These are phyloP conservation scores for Tetanocera ferruginea DNA, from an alignment of 2,888 invertebrate species.

Conservation along the genomic window DNA sequence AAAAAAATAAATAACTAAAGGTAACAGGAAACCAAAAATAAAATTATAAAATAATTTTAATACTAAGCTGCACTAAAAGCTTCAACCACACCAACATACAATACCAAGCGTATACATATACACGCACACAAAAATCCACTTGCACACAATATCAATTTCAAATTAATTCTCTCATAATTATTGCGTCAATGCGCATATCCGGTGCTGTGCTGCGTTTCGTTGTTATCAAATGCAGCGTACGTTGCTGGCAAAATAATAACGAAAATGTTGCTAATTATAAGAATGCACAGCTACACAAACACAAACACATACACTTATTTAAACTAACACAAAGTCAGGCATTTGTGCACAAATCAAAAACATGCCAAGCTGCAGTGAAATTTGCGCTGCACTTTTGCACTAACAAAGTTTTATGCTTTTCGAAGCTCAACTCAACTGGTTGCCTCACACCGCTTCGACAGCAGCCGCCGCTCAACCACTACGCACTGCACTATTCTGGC, in stretches of 20 bases:
- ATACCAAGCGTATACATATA: not conserved
- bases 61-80: too few species aligned
- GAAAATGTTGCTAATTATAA: conserved; percentile 53
- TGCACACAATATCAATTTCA: not conserved
- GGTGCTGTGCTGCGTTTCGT: not conserved
- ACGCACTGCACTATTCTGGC: not conserved
- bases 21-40: too few species aligned
- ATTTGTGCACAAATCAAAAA: not conserved
- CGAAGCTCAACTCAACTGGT: too few species aligned
- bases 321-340: not conserved
- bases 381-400: too few species aligned
- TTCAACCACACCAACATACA: not conserved
- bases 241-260: too few species aligned
- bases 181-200: not conserved
- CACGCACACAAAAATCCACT: not conserved
- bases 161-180: conserved; percentile 12
- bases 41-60: too few species aligned
- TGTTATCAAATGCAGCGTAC: too few species aligned
- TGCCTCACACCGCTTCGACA: too few species aligned
- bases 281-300: conserved; percentile 33
- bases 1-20: too few species aligned
- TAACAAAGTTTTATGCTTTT: too few species aligned
- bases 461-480: not conserved
- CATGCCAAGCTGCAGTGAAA: not conserved
- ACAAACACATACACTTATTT: conserved; percentile 37